Evolutionary conservation across 92 coral and sea anemone species (phyloP).

Genomic region (Umimayanthus kanabou): DNA sequence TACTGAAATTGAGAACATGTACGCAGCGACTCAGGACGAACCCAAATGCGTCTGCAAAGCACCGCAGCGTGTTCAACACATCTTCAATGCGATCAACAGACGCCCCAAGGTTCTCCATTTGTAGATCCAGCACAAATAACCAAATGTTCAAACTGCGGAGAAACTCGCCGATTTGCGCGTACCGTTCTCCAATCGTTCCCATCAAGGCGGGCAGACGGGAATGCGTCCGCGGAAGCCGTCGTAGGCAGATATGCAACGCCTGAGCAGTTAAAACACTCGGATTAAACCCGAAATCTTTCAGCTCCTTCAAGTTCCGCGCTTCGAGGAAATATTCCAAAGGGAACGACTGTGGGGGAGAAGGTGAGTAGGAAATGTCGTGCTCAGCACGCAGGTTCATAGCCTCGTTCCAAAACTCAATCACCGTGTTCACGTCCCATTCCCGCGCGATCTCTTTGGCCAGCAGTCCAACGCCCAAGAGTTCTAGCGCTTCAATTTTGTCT

Average conservation of each 20-base stretch:
- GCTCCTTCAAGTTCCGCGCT: conserved; percentile 63
- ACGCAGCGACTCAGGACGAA: conserved; percentile 77
- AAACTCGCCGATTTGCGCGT: conserved; percentile 86
- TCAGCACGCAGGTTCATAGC: conserved; percentile 66
- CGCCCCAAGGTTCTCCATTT: conserved; percentile 58
- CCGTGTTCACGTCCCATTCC: conserved; percentile 76
- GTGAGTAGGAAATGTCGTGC: conserved; percentile 43
- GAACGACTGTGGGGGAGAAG: conserved; percentile 50
- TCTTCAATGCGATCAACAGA: conserved; percentile 67
- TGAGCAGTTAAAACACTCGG: conserved; percentile 81
- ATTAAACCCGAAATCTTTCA: conserved; percentile 62
- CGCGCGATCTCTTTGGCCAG: conserved; percentile 80
- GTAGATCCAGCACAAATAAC: conserved; percentile 73
- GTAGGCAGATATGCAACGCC: conserved; percentile 76
- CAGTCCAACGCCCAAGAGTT: conserved; percentile 74
- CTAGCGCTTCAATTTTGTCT: conserved; percentile 74
- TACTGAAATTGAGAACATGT: conserved; percentile 57
- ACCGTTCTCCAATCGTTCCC: conserved; percentile 84
- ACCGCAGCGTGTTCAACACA: conserved; percentile 72
- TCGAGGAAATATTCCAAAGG: conserved; percentile 78
- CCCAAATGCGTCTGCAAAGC: conserved; percentile 83
- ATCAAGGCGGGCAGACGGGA: conserved; percentile 80
- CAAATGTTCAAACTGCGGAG: conserved; percentile 80
- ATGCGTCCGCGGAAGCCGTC: conserved; percentile 64
- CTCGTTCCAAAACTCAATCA: conserved; percentile 82